A percentile compares a stretch with the other conserved stretches of the same genome.
phyloP scores from a whole-genome alignment of 30 jellyfish, hydroid and myxozoan species.

The Nemopilema nomurai region DNA sequence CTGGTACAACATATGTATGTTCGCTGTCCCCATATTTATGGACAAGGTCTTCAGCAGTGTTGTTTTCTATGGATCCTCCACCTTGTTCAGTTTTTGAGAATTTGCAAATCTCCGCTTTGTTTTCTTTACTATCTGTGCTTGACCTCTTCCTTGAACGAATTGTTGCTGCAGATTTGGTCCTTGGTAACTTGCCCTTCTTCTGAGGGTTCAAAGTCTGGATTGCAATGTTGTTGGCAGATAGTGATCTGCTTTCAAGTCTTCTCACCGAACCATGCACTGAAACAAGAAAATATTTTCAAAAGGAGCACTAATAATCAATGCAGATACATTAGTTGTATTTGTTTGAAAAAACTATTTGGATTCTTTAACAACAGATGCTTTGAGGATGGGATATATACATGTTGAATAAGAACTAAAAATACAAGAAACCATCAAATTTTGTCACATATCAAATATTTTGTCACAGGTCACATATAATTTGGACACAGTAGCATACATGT shows the following conservation, averaged over 20 bases:
- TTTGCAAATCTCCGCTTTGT: background rate
- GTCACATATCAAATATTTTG: no score
- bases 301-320: background rate
- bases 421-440: no score
- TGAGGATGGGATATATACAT: no score
- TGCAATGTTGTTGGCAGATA: constrained; percentile 46
- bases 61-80: background rate
- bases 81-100: background rate
- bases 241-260: constrained; percentile 47
- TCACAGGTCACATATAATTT: no score
- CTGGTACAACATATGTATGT: background rate
- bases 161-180: constrained; percentile 60
- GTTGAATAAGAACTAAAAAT: no score
- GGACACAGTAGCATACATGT: no score
- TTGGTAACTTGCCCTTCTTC: constrained; percentile 45
- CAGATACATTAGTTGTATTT: background rate
- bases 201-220: background rate
- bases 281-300: background rate
- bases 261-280: constrained; percentile 16
- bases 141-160: constrained; percentile 36
- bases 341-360: no score
- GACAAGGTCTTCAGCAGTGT: background rate
- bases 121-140: constrained; percentile 15
- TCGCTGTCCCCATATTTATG: background rate
- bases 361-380: no score